Conservation (phyloP, 2,888 invertebrate genomes). For the Pherbina coryleti region DNA sequence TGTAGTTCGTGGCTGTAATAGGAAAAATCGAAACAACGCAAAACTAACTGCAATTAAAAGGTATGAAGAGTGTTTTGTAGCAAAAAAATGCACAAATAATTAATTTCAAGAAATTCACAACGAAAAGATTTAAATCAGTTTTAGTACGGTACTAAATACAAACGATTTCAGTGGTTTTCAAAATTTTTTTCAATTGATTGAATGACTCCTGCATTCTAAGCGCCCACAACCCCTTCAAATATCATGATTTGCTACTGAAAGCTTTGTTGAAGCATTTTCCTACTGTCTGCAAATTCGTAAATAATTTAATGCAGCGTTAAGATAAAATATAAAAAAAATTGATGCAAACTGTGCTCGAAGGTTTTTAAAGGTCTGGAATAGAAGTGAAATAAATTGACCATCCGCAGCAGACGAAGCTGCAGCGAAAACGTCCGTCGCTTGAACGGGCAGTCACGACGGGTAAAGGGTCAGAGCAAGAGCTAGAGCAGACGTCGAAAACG, state of each 20-base stretch:
- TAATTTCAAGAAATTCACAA: neutral
- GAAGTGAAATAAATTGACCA: neutral
- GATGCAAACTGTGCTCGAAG: neutral
- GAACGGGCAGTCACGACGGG: neutral
- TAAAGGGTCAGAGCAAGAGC: neutral
- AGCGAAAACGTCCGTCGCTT: neutral
- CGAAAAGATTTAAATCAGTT: neutral
- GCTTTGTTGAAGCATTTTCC: neutral
- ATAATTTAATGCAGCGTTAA: neutral
- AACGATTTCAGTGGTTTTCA: slow-evolving; percentile 4
- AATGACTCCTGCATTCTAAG: slow-evolving; percentile 11
- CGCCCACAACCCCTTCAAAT: slow-evolving; percentile 6
- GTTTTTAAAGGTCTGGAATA: neutral
- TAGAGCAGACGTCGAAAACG: slow-evolving; percentile 10
- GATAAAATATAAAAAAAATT: neutral
- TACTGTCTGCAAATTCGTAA: neutral
- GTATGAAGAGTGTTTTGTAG: slow-evolving; percentile 18
- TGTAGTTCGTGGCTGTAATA: slow-evolving; percentile 27
- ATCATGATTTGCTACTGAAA: neutral
- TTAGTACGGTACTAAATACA: slow-evolving; percentile 2
- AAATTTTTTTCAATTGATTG: neutral
- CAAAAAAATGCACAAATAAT: slow-evolving; percentile 8
- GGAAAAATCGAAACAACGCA: slow-evolving; percentile 33
- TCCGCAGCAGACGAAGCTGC: neutral
- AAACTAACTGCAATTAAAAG: neutral